Base-by-base conservation (phyloP, 2,888 invertebrate genomes). In the Junonia oenone region DNA sequence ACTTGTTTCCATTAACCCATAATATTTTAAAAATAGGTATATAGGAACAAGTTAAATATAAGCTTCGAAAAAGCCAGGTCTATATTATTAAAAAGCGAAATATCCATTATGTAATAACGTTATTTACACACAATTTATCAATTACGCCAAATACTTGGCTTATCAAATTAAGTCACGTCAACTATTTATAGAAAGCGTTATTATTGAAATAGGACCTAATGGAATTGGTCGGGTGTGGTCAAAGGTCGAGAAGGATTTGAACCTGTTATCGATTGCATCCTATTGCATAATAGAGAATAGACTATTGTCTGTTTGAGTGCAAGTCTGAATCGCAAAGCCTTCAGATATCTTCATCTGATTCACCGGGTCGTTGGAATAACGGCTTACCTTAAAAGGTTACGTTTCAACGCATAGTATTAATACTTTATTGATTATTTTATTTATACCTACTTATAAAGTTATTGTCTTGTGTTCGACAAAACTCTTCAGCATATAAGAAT, bases 221-320 rank as follows among this genome's bases (percentile, higher is more conserved):
- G 45, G 49, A 49, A 59, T 56, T 43, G 29, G 38, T 52, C 19
- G 35, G 35, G 49, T 15, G 58, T 33, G 52, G 48, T 51, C 14
- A 45, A 56, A 53, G 43, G 46, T 53, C 46, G 43, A 33, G 15
- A 9, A 31, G 13, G 26, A 51, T 33, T 37, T 31, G 15, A 45
- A 33, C 48, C 35, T 48, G 29, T 35, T 29, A 52, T 45, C 35
- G 52, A 56, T 56, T 45, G 2, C n/a, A 37, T 56, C 17, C 26
- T n/a, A n/a, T n/a, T n/a, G n/a, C n/a, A n/a, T n/a, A n/a, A n/a
- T n/a, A n/a, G n/a, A n/a, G n/a, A 37, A 37, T 45, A 19, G 22
- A 13, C 26, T 14, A 22, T 48, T 48, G 48, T 35, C 22, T 37
- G 26, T 48, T 48, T 3, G 35, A 48, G 33, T 22, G 14, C 19